These are phyloP conservation scores for Trachelus tabidus DNA, from an alignment of 2,888 invertebrate genomes.

Conservation along the genomic window DNA sequence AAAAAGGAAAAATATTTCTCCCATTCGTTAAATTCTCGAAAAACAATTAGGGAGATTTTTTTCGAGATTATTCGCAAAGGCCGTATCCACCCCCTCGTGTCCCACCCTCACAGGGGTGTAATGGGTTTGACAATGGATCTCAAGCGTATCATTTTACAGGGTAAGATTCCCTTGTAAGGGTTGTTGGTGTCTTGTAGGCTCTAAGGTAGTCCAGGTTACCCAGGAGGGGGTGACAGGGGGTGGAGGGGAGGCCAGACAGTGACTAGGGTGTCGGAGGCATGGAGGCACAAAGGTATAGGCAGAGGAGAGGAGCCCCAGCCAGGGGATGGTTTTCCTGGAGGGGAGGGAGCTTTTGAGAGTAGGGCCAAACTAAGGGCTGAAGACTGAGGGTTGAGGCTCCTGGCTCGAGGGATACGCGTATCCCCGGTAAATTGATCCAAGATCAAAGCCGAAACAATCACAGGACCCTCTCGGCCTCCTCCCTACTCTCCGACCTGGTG, in stretches of 20 bases:
- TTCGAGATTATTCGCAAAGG: no score
- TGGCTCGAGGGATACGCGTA: conserved; percentile 51
- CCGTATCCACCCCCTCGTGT: no score
- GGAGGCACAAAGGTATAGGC: conserved; percentile 14
- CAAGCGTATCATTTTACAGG: conserved; percentile 58
- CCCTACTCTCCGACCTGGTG: conserved; percentile 17
- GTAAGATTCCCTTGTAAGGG: conserved; percentile 30
- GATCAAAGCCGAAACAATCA: conserved; percentile 67
- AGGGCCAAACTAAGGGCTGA: not conserved
- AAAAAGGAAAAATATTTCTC: no score
- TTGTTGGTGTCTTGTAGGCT: no score
- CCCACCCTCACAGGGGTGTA: conserved; percentile 22
- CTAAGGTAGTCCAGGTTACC: conserved; percentile 22
- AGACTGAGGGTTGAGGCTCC: not conserved
- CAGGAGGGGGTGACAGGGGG: conserved; percentile 21
- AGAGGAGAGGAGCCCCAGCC: not conserved
- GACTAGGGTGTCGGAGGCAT: conserved; percentile 5
- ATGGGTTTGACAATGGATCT: conserved; percentile 50
- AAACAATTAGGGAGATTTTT: no score
- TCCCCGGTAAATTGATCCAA: conserved; percentile 65
- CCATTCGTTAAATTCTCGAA: no score
- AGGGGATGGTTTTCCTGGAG: no score
- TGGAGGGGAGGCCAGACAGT: not conserved
- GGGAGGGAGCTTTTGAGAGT: not conserved
- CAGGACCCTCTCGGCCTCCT: conserved; percentile 54